Percentiles rank a stretch among this genome's conserved stretches.
These are phyloP conservation scores for Lasioglossum morio DNA, from an alignment of 2,888 invertebrate genomes.

Conservation along the genomic window DNA sequence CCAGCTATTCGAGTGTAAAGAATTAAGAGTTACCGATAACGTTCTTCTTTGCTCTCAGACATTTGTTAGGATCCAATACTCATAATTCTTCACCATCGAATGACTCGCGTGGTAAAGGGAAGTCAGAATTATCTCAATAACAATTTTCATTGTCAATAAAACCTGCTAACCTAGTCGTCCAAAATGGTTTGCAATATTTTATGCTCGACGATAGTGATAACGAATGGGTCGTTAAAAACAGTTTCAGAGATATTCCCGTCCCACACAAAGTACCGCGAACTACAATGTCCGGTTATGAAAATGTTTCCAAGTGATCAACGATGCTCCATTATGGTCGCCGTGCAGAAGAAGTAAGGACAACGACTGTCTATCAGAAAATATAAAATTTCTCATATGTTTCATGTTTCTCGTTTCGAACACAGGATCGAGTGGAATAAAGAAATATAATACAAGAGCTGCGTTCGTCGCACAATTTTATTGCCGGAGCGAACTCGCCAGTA, in stretches of 20 bases:
- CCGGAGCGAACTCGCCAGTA: conserved; percentile 72
- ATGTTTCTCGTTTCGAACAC: conserved; percentile 19
- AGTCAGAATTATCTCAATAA: background rate
- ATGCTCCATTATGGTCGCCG: background rate
- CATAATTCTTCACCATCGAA: background rate
- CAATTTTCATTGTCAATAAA: background rate
- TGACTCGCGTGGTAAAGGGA: background rate
- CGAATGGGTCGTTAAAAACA: background rate
- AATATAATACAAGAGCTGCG: conserved; percentile 50
- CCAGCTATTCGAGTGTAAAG: too few relatives aligned
- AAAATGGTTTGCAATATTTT: background rate
- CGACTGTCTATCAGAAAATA: background rate
- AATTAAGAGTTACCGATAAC: background rate
- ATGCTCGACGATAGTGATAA: background rate
- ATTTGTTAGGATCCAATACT: background rate
- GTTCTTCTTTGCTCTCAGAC: background rate
- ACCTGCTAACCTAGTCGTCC: background rate
- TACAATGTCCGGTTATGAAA: background rate
- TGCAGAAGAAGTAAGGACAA: background rate
- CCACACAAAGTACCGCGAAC: background rate
- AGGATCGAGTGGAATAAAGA: conserved; percentile 51
- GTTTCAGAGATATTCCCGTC: background rate
- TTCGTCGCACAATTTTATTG: conserved; percentile 79
- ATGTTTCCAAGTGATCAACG: background rate
- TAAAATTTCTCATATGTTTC: background rate